Percentiles rank a stretch among this genome's conserved stretches.
Evolutionary conservation across 2,113 vertebrate species (phyloP).

Genomic region (Antechinus flavipes): DNA sequence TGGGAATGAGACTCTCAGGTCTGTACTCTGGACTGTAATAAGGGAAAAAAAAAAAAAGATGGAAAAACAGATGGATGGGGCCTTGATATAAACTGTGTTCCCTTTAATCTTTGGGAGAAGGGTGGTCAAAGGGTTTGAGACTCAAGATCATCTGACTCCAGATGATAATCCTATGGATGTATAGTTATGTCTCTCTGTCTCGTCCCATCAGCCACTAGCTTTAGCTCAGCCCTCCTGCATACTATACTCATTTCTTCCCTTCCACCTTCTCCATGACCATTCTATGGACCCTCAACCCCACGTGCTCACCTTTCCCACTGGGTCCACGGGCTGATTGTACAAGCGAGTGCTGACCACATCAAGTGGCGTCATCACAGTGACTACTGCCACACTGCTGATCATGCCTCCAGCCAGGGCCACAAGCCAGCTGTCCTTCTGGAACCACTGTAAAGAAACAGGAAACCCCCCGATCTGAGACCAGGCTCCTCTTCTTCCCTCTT

Average conservation of each 20-base stretch:
- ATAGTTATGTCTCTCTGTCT: background rate
- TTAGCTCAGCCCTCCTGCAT: background rate
- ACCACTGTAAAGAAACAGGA: conserved; percentile 85
- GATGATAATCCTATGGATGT: background rate
- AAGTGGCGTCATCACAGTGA: conserved; percentile 93
- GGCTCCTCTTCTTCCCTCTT: background rate
- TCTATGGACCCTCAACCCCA: background rate
- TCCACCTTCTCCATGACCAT: background rate
- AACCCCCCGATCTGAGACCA: background rate
- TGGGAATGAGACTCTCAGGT: background rate
- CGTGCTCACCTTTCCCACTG: conserved; percentile 85
- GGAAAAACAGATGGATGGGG: background rate
- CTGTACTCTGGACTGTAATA: background rate
- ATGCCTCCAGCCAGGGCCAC: conserved; percentile 90
- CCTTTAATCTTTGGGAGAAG: too few relatives aligned
- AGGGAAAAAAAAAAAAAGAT: background rate
- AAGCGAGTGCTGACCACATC: conserved; percentile 96
- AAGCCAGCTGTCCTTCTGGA: conserved; percentile 90
- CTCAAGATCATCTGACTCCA: too few relatives aligned
- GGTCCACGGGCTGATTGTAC: conserved; percentile 96
- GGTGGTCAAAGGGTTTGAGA: too few relatives aligned
- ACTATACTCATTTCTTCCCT: background rate
- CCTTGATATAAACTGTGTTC: background rate
- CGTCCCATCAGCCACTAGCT: background rate
- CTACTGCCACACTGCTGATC: conserved; percentile 93